A percentile compares a stretch with the other conserved stretches of the same genome.
These are phyloP conservation scores for Eurypyga helias DNA, from an alignment of 2,113 vertebrate species.

Conservation along the genomic window DNA sequence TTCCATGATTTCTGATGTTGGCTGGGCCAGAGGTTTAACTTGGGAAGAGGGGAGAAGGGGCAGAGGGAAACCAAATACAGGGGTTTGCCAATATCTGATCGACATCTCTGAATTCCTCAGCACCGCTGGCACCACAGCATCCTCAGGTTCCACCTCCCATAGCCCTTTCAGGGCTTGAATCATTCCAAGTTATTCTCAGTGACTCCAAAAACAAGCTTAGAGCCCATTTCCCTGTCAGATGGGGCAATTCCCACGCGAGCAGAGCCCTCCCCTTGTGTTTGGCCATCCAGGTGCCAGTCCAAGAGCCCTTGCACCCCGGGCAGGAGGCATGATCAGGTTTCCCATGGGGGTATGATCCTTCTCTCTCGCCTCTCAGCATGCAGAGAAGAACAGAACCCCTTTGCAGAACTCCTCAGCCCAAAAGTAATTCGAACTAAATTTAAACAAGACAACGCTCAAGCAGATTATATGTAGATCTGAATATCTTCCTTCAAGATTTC, in stretches of 20 bases:
- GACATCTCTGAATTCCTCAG: slow-evolving; percentile 15
- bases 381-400: not conserved
- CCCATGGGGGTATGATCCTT: rapidly evolving
- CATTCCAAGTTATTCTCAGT: not conserved
- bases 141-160: not conserved
- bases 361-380: not conserved
- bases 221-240: rapidly evolving
- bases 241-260: not conserved
- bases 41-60: not conserved
- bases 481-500: not conserved
- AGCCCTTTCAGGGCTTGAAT: not conserved
- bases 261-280: not conserved
- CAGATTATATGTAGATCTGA: not conserved
- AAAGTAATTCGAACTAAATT: not conserved
- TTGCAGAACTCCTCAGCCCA: not conserved
- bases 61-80: not conserved
- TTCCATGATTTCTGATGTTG: slow-evolving; percentile 7
- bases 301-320: rapidly evolving
- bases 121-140: not conserved
- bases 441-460: not conserved
- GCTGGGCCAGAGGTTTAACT: slow-evolving; percentile 10
- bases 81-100: not conserved
- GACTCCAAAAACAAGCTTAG: not conserved
- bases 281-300: not conserved
- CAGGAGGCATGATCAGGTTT: not conserved